These are phyloP conservation scores for Neogale vison DNA, from an alignment of 2,113 vertebrate species.

Conservation along the genomic window DNA sequence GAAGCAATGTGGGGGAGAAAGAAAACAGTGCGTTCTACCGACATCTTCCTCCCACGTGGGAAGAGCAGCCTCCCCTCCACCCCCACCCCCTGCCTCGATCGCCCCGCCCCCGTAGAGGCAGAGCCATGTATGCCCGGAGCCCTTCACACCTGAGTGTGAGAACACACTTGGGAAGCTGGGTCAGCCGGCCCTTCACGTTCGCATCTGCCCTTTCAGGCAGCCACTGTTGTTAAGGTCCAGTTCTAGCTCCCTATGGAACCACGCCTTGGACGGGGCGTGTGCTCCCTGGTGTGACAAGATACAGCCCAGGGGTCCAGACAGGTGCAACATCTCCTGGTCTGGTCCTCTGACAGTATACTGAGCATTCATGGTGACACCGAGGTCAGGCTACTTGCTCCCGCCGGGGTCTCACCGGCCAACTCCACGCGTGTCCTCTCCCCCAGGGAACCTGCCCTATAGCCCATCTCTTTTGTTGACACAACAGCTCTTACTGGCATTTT, in stretches of 20 bases:
- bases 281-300: not conserved
- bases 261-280: no score
- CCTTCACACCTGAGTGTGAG: not conserved
- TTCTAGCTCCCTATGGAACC: not conserved
- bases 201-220: not conserved
- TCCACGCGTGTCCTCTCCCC: not conserved
- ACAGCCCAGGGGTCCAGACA: not conserved
- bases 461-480: not conserved
- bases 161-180: not conserved
- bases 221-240: no score
- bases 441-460: not conserved
- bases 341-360: not conserved
- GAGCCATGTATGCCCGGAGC: not conserved
- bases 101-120: not conserved
- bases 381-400: not conserved
- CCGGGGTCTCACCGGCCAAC: not conserved
- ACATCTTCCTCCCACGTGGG: not conserved
- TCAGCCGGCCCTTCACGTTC: not conserved
- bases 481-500: not conserved
- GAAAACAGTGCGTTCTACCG: not conserved
- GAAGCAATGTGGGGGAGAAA: not conserved
- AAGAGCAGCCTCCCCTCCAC: not conserved
- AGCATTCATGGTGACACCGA: not conserved
- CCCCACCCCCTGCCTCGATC: not conserved
- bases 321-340: not conserved